Evolutionary conservation across 2,888 invertebrate species (phyloP).

Genomic region (Trissonchulus sp.): DNA sequence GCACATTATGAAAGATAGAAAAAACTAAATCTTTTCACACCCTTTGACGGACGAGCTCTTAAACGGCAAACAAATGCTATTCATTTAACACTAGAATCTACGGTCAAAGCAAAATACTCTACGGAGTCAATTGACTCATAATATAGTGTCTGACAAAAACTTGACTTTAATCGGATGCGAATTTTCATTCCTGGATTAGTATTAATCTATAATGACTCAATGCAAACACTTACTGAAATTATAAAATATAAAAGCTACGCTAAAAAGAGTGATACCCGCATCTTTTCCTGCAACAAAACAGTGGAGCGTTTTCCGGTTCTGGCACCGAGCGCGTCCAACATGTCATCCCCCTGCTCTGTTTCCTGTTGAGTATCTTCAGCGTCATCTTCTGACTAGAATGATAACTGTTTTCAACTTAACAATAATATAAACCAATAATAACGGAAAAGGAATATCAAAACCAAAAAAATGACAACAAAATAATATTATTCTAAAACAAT

Average conservation of each 20-base stretch:
- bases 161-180: no score
- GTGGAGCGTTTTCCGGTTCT: conserved; percentile 45
- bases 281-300: conserved; percentile 46
- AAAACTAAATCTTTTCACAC: no score
- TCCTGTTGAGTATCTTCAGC: conserved; percentile 69
- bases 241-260: conserved; percentile 11
- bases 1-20: no score
- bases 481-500: conserved; percentile 28
- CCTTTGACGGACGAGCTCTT: no score
- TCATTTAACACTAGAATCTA: no score
- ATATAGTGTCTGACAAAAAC: no score
- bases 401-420: conserved; percentile 48
- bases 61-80: no score
- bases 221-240: no score
- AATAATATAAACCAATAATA: conserved; percentile 74
- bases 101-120: no score
- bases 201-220: no score
- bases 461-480: conserved; percentile 29
- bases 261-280: conserved; percentile 49
- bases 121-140: no score
- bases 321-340: conserved; percentile 43
- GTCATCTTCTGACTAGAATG: conserved; percentile 58
- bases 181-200: no score
- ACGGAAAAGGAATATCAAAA: conserved; percentile 55
- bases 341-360: conserved; percentile 51